Percentiles rank a stretch among this genome's conserved stretches.
Evolutionary conservation across 2,797 vertebrate genomes (phyloP).

Genomic region (Echiichthys vipera): DNA sequence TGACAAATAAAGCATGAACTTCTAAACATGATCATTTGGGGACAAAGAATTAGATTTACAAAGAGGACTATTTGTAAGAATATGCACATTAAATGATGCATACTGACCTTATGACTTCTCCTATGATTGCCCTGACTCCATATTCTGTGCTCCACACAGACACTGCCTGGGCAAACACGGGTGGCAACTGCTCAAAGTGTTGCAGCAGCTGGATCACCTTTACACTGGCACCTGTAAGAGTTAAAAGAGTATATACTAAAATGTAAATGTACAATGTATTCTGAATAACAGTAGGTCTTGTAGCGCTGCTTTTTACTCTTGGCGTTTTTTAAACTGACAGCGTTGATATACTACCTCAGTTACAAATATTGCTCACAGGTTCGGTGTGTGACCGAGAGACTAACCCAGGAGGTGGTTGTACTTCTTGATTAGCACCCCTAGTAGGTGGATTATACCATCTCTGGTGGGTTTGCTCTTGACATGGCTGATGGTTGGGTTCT

Average conservation of each 20-base stretch:
- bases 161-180: conserved; percentile 92
- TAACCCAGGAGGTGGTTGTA: conserved; percentile 94
- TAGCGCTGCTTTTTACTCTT: not conserved
- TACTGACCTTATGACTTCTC: conserved; percentile 92
- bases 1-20: not conserved
- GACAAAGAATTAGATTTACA: not conserved
- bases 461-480: conserved; percentile 90
- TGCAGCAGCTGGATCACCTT: conserved; percentile 96
- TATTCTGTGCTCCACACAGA: conserved; percentile 93
- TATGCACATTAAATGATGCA: not conserved
- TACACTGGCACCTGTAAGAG: conserved; percentile 90
- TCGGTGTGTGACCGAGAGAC: conserved; percentile 47
- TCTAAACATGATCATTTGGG: not conserved
- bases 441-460: conserved; percentile 89
- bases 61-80: not conserved
- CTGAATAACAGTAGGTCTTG: not conserved
- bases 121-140: conserved; percentile 90
- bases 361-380: not conserved
- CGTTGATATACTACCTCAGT: not conserved
- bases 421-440: conserved; percentile 90
- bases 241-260: not conserved
- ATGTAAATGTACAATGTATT: not conserved
- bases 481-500: conserved; percentile 90
- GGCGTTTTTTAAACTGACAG: not conserved
- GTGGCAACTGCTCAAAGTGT: conserved; percentile 93